phyloP scores from a whole-genome alignment of 2,113 vertebrate species.

The Fregetta grallaria region DNA sequence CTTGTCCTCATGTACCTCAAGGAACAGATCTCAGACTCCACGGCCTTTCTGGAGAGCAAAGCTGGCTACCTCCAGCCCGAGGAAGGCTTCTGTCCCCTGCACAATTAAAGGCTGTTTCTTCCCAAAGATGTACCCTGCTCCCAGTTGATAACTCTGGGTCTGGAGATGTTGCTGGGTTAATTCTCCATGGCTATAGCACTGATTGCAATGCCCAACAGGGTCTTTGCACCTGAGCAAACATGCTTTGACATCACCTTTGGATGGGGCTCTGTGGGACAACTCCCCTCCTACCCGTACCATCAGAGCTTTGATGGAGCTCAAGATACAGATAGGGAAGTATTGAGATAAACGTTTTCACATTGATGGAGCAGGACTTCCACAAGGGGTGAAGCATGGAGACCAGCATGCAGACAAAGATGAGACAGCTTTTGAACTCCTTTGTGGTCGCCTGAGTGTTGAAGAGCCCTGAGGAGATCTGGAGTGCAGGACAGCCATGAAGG shows the following conservation, averaged over 20 bases:
- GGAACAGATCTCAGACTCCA: neutral
- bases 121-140: neutral
- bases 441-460: neutral
- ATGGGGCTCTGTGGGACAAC: neutral
- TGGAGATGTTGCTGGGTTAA: neutral
- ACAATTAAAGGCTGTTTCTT: neutral
- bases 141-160: neutral
- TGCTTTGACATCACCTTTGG: neutral
- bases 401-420: rapidly evolving
- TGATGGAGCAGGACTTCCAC: neutral
- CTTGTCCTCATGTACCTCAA: neutral
- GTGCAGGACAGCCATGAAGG: neutral
- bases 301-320: neutral
- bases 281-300: neutral
- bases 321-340: neutral
- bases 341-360: neutral
- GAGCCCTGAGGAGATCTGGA: neutral
- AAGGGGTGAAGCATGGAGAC: neutral
- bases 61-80: neutral
- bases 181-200: neutral
- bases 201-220: neutral
- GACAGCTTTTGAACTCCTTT: neutral
- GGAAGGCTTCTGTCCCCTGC: neutral
- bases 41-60: neutral
- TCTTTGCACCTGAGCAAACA: neutral